These are phyloP conservation scores for Doryteuthis pealeii DNA, from an alignment of 1,140 invertebrate species.

Conservation along the genomic window DNA sequence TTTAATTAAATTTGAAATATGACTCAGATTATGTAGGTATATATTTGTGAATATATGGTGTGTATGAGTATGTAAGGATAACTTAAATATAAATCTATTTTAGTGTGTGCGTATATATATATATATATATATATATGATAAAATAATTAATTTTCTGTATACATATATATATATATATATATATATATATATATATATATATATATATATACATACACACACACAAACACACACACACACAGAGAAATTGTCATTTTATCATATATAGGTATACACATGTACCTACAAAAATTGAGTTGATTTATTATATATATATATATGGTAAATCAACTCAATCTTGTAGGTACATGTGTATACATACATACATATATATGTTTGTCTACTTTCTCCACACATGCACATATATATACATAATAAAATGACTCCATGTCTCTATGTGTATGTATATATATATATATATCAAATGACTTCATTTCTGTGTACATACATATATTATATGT, in stretches of 20 bases:
- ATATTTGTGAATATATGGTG: not conserved
- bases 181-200: conserved; percentile 9
- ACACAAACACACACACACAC: not conserved
- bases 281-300: no score
- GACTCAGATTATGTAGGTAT: not conserved
- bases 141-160: not conserved
- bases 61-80: not conserved
- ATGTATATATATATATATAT: no score
- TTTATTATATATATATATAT: conserved; percentile 10
- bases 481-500: no score
- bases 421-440: no score
- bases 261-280: not conserved
- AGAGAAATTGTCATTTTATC: not conserved
- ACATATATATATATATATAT: conserved; percentile 4
- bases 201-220: not conserved
- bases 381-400: not conserved
- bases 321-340: no score
- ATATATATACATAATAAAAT: no score
- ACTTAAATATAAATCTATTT: no score
- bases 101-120: not conserved
- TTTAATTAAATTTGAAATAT: not conserved
- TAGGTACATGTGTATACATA: not conserved
- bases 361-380: not conserved
- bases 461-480: no score
- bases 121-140: no score